phyloP scores from a whole-genome alignment of 2,888 invertebrate genomes.

The Perithous albicinctus region DNA sequence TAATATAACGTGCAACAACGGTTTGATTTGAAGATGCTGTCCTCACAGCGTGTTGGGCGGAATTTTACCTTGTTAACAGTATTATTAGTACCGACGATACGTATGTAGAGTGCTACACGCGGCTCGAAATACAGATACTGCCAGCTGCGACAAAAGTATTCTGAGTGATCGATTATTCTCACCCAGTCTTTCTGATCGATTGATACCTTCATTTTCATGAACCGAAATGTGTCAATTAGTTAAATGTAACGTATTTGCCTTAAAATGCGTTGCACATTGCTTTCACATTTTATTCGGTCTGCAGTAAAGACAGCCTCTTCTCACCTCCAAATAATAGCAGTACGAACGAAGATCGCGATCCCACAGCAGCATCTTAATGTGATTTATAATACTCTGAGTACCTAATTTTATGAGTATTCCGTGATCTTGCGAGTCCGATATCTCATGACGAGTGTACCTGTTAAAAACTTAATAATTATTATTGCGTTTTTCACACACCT shows the following conservation, averaged over 20 bases:
- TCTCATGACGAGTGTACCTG: conserved; percentile 94
- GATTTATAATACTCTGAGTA: conserved; percentile 95
- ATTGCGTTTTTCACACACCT: neutral
- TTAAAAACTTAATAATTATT: conserved; percentile 7
- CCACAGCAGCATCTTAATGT: conserved; percentile 96
- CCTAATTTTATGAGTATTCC: conserved; percentile 95
- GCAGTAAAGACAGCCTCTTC: too few relatives aligned
- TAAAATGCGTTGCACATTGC: too few relatives aligned
- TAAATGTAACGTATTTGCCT: conserved; percentile 80
- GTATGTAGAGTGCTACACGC: conserved; percentile 94
- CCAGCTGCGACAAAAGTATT: conserved; percentile 98
- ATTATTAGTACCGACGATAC: conserved; percentile 96
- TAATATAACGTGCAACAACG: neutral
- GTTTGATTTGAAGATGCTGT: neutral
- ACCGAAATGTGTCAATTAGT: conserved; percentile 33
- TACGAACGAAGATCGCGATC: conserved; percentile 96
- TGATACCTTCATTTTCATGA: conserved; percentile 87
- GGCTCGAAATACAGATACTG: conserved; percentile 97
- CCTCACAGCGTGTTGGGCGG: too few relatives aligned
- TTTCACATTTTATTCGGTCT: too few relatives aligned
- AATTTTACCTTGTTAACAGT: conserved; percentile 93
- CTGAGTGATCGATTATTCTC: conserved; percentile 95
- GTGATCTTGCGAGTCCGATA: conserved; percentile 91
- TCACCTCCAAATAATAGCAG: conserved; percentile 93
- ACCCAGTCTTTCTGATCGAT: conserved; percentile 98